Evolutionary conservation across 2,113 vertebrate genomes (phyloP), one percentile per base, ranked within the genome.

Genomic region (Dipodomys merriami): DNA sequence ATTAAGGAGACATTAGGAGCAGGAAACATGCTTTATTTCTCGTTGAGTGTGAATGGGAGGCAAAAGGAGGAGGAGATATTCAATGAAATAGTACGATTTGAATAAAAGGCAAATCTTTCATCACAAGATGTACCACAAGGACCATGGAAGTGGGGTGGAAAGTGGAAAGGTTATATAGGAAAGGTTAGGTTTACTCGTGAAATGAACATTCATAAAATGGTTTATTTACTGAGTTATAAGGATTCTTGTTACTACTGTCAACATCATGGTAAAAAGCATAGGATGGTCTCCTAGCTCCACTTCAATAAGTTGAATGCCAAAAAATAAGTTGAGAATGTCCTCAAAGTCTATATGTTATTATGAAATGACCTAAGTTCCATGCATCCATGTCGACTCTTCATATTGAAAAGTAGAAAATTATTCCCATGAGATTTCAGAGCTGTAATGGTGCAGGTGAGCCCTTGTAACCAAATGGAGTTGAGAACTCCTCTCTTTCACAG

Each of bases 11-110:
- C 2, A 3, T 19, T 35, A 62, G 76, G 44, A 80, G 27, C 62
- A 95, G 89, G 77, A 96, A 92, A 22, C 25, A 33, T 3, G 27
- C 83, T 86, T 81, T 91, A 76, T 60, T 86, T n/a, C 73, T 93
- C 83, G 13, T 33, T 76, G 57, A 13, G 69, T 64, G 1, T 35
- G 25, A 72, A 44, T 69, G 86, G 29, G 39, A 27, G 88, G 29
- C n/a, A 87, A 91, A 90, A 93, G 33, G 78, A 92, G 72, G 57
- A 4, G 18, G 62, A 72, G 53, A 64, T 25, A 81, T 77, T 96
- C n/a, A 84, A 67, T 83, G 76, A 72, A 83, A 81, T 77, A 29
- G 12, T 80, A 64, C 85, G 39, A 65, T 94, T 64, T 76, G 39
- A 76, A 44, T 84, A 25, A 25, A 79, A 88, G 60, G 10, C 80